Conservation (phyloP, 2,888 invertebrate genomes). For the Heteropelma amictum region DNA sequence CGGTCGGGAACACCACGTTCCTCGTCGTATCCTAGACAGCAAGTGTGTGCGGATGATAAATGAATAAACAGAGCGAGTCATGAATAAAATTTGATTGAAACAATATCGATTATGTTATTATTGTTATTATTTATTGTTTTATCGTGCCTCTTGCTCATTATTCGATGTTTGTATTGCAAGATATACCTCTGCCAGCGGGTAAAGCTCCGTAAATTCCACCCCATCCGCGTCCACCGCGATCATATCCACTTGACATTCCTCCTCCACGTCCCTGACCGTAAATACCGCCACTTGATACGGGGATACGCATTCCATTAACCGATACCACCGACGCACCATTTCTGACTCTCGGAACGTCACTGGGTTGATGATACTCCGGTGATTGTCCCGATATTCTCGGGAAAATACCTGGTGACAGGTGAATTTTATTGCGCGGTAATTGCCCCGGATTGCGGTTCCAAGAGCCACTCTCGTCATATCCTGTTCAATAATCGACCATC, state of each 20-base stretch:
- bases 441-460: slow-evolving; percentile 57
- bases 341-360: slow-evolving; percentile 65
- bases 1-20: slow-evolving; percentile 60
- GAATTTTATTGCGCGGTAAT: slow-evolving; percentile 53
- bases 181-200: slow-evolving; percentile 43
- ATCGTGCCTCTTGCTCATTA: too few species aligned
- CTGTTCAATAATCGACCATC: slow-evolving; percentile 49
- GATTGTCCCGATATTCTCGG: slow-evolving; percentile 58
- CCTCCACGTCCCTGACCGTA: slow-evolving; percentile 60
- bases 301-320: slow-evolving; percentile 62
- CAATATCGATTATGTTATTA: too few species aligned
- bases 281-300: slow-evolving; percentile 57
- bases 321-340: slow-evolving; percentile 68
- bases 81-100: too few species aligned
- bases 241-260: slow-evolving; percentile 51
- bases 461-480: slow-evolving; percentile 46
- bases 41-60: neutral
- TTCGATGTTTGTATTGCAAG: neutral
- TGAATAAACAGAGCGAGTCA: neutral
- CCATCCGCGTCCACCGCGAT: slow-evolving; percentile 55
- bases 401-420: slow-evolving; percentile 62
- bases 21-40: slow-evolving; percentile 33
- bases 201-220: slow-evolving; percentile 61
- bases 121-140: too few species aligned
- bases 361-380: slow-evolving; percentile 59